Conservation (phyloP, 2,888 invertebrate species). For the Melanophora roralis region DNA sequence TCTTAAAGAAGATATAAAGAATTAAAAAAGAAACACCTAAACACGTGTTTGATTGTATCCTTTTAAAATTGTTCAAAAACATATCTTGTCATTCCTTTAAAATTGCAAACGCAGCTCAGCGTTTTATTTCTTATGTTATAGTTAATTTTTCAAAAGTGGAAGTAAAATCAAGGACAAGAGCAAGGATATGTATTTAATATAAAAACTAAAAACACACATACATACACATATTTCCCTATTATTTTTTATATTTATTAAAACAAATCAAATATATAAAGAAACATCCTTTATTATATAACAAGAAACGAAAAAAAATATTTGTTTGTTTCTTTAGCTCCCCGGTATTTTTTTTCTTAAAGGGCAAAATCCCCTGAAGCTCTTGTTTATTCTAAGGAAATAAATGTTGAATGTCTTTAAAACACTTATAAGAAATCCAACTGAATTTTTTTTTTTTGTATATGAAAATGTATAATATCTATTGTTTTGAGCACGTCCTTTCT, state of each 20-base stretch:
- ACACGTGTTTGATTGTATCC: slow-evolving; percentile 28
- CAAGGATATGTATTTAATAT: slow-evolving; percentile 49
- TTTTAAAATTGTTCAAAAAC: neutral
- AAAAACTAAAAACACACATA: too few relatives aligned
- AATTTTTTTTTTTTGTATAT: slow-evolving; percentile 26
- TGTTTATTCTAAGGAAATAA: neutral
- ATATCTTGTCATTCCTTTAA: neutral
- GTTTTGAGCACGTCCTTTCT: slow-evolving; percentile 61
- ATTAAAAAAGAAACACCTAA: neutral
- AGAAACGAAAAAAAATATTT: neutral
- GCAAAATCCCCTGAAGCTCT: slow-evolving; percentile 41
- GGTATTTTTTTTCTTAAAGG: slow-evolving; percentile 7
- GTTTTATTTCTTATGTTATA: neutral
- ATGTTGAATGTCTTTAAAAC: neutral
- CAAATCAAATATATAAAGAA: slow-evolving; percentile 31
- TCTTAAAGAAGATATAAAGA: slow-evolving; percentile 14
- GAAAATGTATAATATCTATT: slow-evolving; percentile 39
- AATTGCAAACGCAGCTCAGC: neutral
- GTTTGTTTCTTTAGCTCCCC: slow-evolving; percentile 46
- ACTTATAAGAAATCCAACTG: slow-evolving; percentile 20
- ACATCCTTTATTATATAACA: neutral
- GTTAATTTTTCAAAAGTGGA: neutral
- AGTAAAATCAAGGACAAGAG: slow-evolving; percentile 59
- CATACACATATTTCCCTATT: slow-evolving; percentile 22
- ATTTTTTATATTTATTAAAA: slow-evolving; percentile 45